A percentile compares a stretch with the other conserved stretches of the same genome.
Evolutionary conservation across 2,888 invertebrate genomes (phyloP).

Genomic region (Steinernema carpocapsae): DNA sequence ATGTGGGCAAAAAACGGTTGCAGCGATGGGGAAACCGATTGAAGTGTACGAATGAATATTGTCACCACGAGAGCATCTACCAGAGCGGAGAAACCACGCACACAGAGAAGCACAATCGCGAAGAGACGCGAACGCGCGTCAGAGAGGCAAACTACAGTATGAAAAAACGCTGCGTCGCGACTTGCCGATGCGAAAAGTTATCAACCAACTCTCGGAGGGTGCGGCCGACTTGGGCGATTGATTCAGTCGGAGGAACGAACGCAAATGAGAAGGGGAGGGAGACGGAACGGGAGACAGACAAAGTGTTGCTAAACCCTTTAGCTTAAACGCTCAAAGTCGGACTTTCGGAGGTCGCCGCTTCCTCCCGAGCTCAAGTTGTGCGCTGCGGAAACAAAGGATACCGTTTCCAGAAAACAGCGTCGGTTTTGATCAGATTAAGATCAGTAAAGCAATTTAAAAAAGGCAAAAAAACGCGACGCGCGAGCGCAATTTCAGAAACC

Average conservation of each 20-base stretch:
- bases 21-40: slow-evolving; percentile 29
- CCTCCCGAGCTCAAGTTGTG: neutral
- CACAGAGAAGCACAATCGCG: slow-evolving; percentile 33
- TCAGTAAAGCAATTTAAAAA: slow-evolving; percentile 33
- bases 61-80: slow-evolving; percentile 33
- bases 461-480: slow-evolving; percentile 33
- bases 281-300: slow-evolving; percentile 6
- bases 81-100: slow-evolving; percentile 30
- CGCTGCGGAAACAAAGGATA: neutral
- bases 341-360: neutral
- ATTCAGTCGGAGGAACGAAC: slow-evolving; percentile 33
- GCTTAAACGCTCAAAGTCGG: slow-evolving; percentile 26
- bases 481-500: slow-evolving; percentile 31
- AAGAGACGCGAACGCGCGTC: slow-evolving; percentile 35
- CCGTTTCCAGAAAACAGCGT: slow-evolving; percentile 30
- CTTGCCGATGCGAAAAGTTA: slow-evolving; percentile 29
- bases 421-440: slow-evolving; percentile 34
- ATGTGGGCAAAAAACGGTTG: slow-evolving; percentile 28
- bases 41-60: slow-evolving; percentile 35
- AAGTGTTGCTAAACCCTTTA: slow-evolving; percentile 29
- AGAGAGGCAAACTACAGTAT: slow-evolving; percentile 35
- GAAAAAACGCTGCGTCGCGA: slow-evolving; percentile 33
- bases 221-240: slow-evolving; percentile 34
- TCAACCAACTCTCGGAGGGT: slow-evolving; percentile 34
- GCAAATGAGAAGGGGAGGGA: slow-evolving; percentile 22